Evolutionary conservation across 2,797 vertebrate genomes (phyloP).

Genomic region (Pteronotus mesoamericanus): DNA sequence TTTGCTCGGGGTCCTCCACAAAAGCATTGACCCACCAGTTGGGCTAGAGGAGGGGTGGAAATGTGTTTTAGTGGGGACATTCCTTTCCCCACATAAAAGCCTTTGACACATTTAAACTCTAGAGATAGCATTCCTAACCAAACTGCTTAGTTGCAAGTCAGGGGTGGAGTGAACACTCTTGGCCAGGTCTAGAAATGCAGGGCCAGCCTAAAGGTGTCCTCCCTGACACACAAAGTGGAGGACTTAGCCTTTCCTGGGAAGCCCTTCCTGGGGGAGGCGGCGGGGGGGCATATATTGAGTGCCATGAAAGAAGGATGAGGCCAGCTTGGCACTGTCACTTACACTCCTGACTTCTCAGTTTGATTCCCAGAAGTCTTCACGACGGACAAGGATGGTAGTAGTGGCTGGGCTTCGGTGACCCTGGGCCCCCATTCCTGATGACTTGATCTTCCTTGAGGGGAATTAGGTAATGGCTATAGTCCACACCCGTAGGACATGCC

Average conservation of each 20-base stretch:
- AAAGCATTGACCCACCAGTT: not conserved
- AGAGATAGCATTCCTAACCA: not conserved
- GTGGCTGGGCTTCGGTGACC: not conserved
- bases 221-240: not conserved
- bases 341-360: not conserved
- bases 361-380: not conserved
- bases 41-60: not conserved
- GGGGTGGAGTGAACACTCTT: constrained; percentile 32
- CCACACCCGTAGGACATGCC: not conserved
- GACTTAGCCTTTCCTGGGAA: not conserved
- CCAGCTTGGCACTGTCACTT: not conserved
- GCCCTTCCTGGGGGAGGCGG: not conserved
- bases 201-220: not conserved
- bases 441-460: not conserved
- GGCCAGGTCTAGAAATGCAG: constrained; percentile 37
- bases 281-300: not conserved
- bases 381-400: not conserved
- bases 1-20: not conserved
- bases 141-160: not conserved
- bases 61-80: not conserved
- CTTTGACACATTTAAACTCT: not conserved
- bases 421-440: not conserved
- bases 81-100: not conserved
- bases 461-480: not conserved
- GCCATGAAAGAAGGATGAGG: not conserved